Conservation (phyloP, 2,888 invertebrate genomes). For the Drosophila gaucha region DNA sequence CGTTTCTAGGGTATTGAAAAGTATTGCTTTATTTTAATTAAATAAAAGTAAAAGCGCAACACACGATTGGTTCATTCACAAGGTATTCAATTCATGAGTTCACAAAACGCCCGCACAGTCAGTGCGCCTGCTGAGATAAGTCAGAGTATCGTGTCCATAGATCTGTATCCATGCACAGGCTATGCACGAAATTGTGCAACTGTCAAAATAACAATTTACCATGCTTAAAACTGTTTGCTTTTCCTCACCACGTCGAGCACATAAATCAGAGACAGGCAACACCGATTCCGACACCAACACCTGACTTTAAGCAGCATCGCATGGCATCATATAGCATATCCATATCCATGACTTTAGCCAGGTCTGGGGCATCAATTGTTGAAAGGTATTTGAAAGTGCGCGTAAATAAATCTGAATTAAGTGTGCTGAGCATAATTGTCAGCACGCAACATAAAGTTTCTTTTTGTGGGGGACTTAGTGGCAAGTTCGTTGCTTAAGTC, state of each 20-base stretch:
- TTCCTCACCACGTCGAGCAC: conserved; percentile 38
- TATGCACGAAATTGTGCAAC: conserved; percentile 77
- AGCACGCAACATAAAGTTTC: conserved; percentile 47
- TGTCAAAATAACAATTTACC: conserved; percentile 78
- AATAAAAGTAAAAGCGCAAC: conserved; percentile 68
- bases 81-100: conserved; percentile 66
- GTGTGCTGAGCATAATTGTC: conserved; percentile 53
- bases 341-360: conserved; percentile 14
- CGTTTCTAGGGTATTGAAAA: conserved; percentile 11
- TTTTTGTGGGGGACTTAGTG: conserved; percentile 43
- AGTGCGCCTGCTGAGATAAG: conserved; percentile 23
- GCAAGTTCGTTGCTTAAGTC: conserved; percentile 76
- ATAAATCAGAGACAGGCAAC: conserved; percentile 59
- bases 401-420: conserved; percentile 49
- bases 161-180: conserved; percentile 64
- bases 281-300: conserved; percentile 19
- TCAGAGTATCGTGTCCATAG: conserved; percentile 60
- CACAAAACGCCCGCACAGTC: conserved; percentile 64
- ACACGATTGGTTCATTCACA: conserved; percentile 67
- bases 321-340: conserved; percentile 20
- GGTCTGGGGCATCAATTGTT: conserved; percentile 24
- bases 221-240: conserved; percentile 55
- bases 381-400: conserved; percentile 46
- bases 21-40: conserved; percentile 37
- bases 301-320: conserved; percentile 32